Conservation (phyloP, 2,888 invertebrate species). For the Brachypterus glaber region DNA sequence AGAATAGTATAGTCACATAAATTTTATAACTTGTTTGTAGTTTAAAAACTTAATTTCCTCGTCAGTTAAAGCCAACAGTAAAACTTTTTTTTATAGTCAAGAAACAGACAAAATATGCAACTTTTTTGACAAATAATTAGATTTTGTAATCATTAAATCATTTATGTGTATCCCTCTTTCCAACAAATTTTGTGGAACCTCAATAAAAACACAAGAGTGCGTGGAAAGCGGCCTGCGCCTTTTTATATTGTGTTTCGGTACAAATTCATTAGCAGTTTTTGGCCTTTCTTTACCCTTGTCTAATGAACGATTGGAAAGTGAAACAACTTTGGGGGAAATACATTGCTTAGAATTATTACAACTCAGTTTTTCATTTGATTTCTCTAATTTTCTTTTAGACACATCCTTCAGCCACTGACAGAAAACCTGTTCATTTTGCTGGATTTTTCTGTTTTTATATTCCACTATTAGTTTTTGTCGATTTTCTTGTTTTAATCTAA, state of each 20-base stretch:
- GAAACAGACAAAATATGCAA: too few species aligned
- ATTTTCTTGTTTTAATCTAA: slow-evolving; percentile 39
- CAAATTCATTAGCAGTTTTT: slow-evolving; percentile 31
- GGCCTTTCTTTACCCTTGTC: slow-evolving; percentile 27
- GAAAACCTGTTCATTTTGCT: slow-evolving; percentile 46
- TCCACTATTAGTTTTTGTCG: slow-evolving; percentile 40
- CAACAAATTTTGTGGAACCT: slow-evolving; percentile 31
- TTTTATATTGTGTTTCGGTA: slow-evolving; percentile 25
- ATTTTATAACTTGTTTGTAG: too few species aligned
- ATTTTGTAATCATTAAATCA: slow-evolving; percentile 29
- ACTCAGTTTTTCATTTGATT: slow-evolving; percentile 7
- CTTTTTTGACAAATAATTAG: too few species aligned
- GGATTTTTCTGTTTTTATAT: slow-evolving; percentile 30
- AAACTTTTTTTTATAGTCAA: too few species aligned
- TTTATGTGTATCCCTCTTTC: slow-evolving; percentile 32
- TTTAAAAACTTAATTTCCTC: too few species aligned
- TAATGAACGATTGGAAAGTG: slow-evolving; percentile 19
- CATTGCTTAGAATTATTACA: slow-evolving; percentile 11
- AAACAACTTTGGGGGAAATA: slow-evolving; percentile 25
- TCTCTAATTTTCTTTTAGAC: slow-evolving; percentile 24
- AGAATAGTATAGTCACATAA: too few species aligned
- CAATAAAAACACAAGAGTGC: slow-evolving; percentile 33
- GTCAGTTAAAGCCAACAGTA: too few species aligned
- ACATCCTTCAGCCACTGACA: slow-evolving; percentile 44
- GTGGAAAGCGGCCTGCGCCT: slow-evolving; percentile 29